Percentiles rank a stretch among this genome's conserved stretches.
Evolutionary conservation across 2,797 vertebrate genomes (phyloP).

Genomic region (Falco rusticolus): DNA sequence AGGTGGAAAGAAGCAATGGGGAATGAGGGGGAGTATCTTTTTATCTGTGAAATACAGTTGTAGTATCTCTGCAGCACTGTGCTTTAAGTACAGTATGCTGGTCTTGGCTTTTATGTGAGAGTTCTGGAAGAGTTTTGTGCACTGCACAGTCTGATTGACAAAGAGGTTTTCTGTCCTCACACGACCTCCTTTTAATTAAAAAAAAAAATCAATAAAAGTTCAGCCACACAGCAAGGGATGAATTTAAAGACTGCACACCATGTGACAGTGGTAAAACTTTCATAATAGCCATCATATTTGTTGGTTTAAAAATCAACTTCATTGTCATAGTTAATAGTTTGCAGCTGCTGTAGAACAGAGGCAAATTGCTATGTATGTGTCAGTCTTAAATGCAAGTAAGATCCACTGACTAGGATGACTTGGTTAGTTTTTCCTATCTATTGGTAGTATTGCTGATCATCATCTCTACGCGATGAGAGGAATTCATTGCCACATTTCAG

Average conservation of each 20-base stretch:
- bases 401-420: conserved; percentile 18
- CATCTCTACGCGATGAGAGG: conserved; percentile 45
- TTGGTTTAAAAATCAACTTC: conserved; percentile 73
- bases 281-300: conserved; percentile 69
- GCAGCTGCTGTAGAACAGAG: conserved; percentile 69
- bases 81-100: conserved; percentile 26
- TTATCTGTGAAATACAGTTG: conserved; percentile 36
- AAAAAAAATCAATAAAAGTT: conserved; percentile 71
- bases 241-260: conserved; percentile 71
- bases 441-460: conserved; percentile 60
- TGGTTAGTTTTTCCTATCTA: conserved; percentile 60
- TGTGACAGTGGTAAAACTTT: conserved; percentile 72
- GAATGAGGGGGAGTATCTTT: conserved; percentile 5
- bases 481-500: conserved; percentile 68
- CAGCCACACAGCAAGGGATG: conserved; percentile 68
- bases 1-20: conserved; percentile 12
- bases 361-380: conserved; percentile 62
- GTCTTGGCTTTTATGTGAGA: conserved; percentile 31
- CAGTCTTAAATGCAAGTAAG: conserved; percentile 50
- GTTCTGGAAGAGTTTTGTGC: conserved; percentile 59
- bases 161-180: conserved; percentile 62
- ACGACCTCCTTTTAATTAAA: conserved; percentile 61
- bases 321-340: conserved; percentile 73
- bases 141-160: conserved; percentile 54
- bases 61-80: conserved; percentile 39